Base-by-base conservation (phyloP, 37 sponge, comb jelly and placozoan species). In the Eunapius fragilis region DNA sequence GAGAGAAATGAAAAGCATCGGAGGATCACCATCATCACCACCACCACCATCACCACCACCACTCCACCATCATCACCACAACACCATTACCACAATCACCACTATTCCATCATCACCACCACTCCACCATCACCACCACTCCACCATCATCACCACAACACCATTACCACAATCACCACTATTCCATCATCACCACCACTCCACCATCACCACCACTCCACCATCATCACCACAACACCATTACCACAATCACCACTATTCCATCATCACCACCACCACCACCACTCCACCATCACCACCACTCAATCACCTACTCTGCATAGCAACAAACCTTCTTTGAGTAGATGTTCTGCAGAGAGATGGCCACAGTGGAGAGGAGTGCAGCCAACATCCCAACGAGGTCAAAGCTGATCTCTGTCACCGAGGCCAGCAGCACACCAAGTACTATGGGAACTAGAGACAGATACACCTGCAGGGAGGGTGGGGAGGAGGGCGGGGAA, bases 401-500 rank as follows among this genome's bases (percentile, higher is more conserved):
- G 83, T 96, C 95, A 87, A 96, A 91, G 36, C 82, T 75, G 32
- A 96, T 71, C 77, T 96, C 97, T 25, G 97, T 94, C 11, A 92
- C 90, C 31, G 97, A 94, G 26, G 97, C 97, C 24, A 96, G 70
- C 25, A 96, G 12, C 25, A 96, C 97, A 38, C 97, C 97, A 33
- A 67, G 41, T 25, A 94, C 90, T 38, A 96, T 96, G 19, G 97
- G 97, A 14, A 91, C 31, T 33, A 96, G 80, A 37, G 93, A 86
- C 37, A 91, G 37, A 71, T 94, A 96, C 26, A 94, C 90, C 95
- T 90, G 50, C 41, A 58, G 2, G 1, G 17, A 58, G 58, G 47
- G 47, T 33, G 32, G 6, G 34, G 32, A 35, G 38, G 37, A 25
- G 41, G 47, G 17, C 14, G 17, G 14, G 58, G 14, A 12, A 72